Evolutionary conservation across 2,797 vertebrate genomes (phyloP).

Genomic region (Lacerta agilis): DNA sequence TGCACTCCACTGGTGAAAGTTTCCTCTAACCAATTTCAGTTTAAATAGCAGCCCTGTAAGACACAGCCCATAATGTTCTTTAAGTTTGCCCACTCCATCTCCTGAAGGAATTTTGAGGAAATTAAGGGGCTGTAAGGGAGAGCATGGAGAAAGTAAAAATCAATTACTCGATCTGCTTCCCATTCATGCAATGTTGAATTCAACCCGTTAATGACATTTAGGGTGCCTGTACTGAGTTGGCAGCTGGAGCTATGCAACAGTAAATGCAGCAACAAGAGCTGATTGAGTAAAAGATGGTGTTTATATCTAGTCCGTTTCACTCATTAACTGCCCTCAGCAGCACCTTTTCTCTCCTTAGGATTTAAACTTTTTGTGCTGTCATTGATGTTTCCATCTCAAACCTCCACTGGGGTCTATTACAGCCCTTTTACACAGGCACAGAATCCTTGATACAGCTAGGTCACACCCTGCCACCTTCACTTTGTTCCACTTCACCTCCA

Average conservation of each 20-base stretch:
- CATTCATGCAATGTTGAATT: background rate
- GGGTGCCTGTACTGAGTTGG: background rate
- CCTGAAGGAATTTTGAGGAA: too few relatives aligned
- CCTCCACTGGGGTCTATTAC: background rate
- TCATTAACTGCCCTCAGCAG: background rate
- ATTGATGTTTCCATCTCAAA: background rate
- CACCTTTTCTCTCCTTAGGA: too few relatives aligned
- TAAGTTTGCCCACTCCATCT: too few relatives aligned
- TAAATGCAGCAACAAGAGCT: background rate
- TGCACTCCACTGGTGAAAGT: too few relatives aligned
- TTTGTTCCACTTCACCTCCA: conserved; percentile 9
- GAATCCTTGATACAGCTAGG: background rate
- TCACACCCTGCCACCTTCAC: conserved; percentile 2
- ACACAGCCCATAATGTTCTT: too few relatives aligned
- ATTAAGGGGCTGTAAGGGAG: background rate
- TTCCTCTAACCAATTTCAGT: too few relatives aligned
- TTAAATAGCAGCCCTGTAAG: too few relatives aligned
- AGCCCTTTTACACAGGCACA: background rate
- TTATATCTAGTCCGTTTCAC: background rate
- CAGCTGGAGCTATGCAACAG: background rate
- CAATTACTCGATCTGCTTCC: background rate
- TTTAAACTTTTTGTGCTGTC: background rate
- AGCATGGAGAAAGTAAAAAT: background rate
- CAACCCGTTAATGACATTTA: background rate
- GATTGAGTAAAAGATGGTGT: background rate